These are phyloP conservation scores for Calephelis perditalis DNA, from an alignment of 2,888 invertebrate genomes.

Conservation along the genomic window DNA sequence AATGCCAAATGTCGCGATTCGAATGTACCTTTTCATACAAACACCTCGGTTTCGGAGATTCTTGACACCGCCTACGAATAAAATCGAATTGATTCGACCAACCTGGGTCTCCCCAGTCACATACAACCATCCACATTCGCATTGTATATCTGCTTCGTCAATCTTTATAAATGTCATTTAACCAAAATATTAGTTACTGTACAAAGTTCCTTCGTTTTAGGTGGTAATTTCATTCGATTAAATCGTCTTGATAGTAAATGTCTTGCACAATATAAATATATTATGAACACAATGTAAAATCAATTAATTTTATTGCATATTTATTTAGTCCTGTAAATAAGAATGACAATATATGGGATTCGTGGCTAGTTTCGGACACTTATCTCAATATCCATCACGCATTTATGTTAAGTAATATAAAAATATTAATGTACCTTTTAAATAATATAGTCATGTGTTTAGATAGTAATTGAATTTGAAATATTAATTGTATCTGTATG, in stretches of 20 bases:
- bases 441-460: conserved; percentile 26
- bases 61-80: too few species aligned
- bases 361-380: neutral
- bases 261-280: neutral
- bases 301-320: neutral
- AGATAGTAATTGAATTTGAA: conserved; percentile 36
- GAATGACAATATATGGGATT: neutral
- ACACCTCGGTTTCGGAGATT: too few species aligned
- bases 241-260: neutral
- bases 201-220: too few species aligned
- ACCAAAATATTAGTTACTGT: too few species aligned
- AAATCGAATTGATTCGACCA: too few species aligned
- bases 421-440: conserved; percentile 11
- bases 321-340: conserved; percentile 3
- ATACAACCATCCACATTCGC: too few species aligned
- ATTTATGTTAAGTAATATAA: conserved; percentile 8
- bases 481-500: conserved; percentile 42
- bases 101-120: too few species aligned
- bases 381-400: neutral
- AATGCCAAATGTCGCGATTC: too few species aligned
- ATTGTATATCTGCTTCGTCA: too few species aligned
- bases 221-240: neutral
- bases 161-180: too few species aligned
- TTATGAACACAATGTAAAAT: neutral
- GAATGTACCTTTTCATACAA: too few species aligned